Evolutionary conservation across 2,113 vertebrate species (phyloP), one percentile per base, ranked within the genome.

Genomic region (Eidolon helvum): DNA sequence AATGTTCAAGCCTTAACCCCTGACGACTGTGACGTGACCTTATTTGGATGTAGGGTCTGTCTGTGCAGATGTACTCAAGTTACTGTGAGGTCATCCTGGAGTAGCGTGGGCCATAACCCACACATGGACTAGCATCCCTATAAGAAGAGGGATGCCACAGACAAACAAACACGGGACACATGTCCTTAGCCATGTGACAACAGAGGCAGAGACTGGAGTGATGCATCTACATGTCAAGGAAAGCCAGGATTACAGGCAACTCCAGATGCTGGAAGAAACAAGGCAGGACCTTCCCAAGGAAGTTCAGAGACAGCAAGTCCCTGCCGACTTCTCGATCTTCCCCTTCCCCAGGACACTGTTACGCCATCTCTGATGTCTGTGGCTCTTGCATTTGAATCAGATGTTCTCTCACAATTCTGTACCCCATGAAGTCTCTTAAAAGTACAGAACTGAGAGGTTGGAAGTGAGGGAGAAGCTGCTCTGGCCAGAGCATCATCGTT

Each of bases 391-490:
- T 15, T 18, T 6, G 59, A 30, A 10, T 24, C 33, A 1, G 24
- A 28, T 7, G 33, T n/a, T 75, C 10, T 82, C 4, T 0, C 38
- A 2, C 18, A 8, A 19, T 21, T 71, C 57, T 24, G 38, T 1
- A 7, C 55, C 4, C 1, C 1, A 24, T 12, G 14, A 66, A n/a
- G 40, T 48, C 72, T 35, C 18, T 3, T 19, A 0, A 0, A 30
- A 79, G 57, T 21, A 11, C 28, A 0, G 1, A 82, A 63, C 24
- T 24, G 50, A 38, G 43, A 4, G 19, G 50, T 4, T 38, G 94
- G 48, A 26, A 61, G 26, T 11, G 40, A 53, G 1, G n/a, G 59
- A 86, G 80, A 83, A 71, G 28, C 4, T 10, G 7, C 28, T 33
- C 38, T 33, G 3, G 15, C 28, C 30, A 30, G 19, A 28, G 14